phyloP scores from a whole-genome alignment of 2,113 vertebrate genomes.

The Sinocyclocheilus maitianheensis region DNA sequence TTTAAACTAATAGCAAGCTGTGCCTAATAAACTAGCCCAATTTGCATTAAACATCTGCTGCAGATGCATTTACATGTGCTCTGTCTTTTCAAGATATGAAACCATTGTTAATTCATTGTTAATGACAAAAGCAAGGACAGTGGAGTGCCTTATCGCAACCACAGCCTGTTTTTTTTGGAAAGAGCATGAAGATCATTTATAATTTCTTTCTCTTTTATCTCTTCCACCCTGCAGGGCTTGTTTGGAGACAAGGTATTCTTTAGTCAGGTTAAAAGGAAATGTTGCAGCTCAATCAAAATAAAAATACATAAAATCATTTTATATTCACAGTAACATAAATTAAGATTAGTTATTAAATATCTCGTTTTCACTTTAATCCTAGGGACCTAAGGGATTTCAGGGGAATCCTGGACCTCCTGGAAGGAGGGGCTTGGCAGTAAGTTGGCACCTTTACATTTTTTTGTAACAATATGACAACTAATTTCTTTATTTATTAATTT shows the following conservation, averaged over 20 bases:
- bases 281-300: neutral
- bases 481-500: neutral
- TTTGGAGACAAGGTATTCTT: slow-evolving; percentile 80
- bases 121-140: slow-evolving; percentile 19
- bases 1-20: neutral
- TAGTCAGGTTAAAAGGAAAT: slow-evolving; percentile 13
- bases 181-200: slow-evolving; percentile 50
- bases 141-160: slow-evolving; percentile 2
- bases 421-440: slow-evolving; percentile 76
- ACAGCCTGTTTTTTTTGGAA: neutral
- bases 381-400: slow-evolving; percentile 85
- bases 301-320: neutral
- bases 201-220: slow-evolving; percentile 38
- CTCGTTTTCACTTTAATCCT: slow-evolving; percentile 30
- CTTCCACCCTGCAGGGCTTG: slow-evolving; percentile 73
- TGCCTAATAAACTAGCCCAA: neutral
- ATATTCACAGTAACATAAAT: too few species aligned
- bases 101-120: slow-evolving; percentile 35
- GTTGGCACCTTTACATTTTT: slow-evolving; percentile 35
- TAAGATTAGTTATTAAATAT: neutral
- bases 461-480: neutral
- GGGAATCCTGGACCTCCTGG: slow-evolving; percentile 79
- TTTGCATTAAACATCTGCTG: neutral
- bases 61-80: neutral
- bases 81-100: slow-evolving; percentile 18